Evolutionary conservation across 2,113 vertebrate genomes (phyloP).

Genomic region (Bujurquina vittata): DNA sequence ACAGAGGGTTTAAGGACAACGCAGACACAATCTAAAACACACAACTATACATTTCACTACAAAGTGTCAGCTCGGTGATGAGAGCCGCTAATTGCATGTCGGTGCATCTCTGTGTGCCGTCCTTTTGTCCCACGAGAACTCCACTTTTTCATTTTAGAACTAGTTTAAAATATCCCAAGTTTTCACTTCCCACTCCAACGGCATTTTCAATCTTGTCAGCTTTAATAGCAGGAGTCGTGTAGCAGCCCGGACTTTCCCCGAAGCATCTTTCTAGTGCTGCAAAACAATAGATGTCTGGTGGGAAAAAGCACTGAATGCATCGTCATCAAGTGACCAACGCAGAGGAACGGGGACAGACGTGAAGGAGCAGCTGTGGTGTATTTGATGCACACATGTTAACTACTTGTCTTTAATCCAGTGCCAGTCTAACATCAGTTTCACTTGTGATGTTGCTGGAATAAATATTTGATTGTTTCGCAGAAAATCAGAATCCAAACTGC

Average conservation of each 20-base stretch:
- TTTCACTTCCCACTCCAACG: neutral
- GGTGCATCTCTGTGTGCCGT: neutral
- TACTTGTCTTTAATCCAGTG: neutral
- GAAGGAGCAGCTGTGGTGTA: neutral
- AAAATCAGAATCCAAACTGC: neutral
- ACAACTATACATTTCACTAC: neutral
- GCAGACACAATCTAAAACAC: neutral
- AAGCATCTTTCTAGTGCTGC: neutral
- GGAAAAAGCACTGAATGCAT: neutral
- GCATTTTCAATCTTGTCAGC: slow-evolving; percentile 1
- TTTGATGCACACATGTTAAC: neutral
- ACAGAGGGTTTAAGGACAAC: slow-evolving; percentile 14
- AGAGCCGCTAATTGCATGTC: neutral
- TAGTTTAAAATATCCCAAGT: slow-evolving; percentile 22
- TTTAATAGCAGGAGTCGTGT: slow-evolving; percentile 2
- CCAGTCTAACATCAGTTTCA: neutral
- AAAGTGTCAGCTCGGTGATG: fast-evolving
- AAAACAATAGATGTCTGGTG: neutral
- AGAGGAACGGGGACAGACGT: neutral
- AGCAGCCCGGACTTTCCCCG: neutral
- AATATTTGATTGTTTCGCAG: neutral
- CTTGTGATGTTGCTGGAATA: neutral
- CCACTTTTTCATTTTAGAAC: neutral
- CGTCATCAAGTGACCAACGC: neutral
- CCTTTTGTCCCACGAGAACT: neutral